Conservation (phyloP, 2,888 invertebrate genomes). For the Drosophila ustulata region DNA sequence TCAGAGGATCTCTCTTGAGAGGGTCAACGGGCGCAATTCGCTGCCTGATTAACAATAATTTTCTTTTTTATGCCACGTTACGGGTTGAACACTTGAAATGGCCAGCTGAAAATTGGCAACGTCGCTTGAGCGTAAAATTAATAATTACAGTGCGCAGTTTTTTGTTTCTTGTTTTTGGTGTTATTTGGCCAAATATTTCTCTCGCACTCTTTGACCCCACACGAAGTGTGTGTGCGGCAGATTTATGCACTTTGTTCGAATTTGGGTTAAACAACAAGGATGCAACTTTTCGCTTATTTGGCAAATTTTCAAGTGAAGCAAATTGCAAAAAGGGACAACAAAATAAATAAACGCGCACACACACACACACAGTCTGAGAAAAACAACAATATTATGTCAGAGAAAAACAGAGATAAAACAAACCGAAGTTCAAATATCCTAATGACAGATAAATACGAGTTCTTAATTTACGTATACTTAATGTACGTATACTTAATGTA, state of each 20-base stretch:
- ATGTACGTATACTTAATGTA: background rate
- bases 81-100: background rate
- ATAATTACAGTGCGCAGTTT: conserved; percentile 21
- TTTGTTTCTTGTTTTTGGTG: background rate
- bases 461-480: no score
- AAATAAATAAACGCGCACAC: conserved; percentile 65
- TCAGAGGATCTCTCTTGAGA: background rate
- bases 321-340: conserved; percentile 60
- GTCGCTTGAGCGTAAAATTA: conserved; percentile 24
- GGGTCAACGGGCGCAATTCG: conserved; percentile 10
- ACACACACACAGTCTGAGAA: conserved; percentile 19
- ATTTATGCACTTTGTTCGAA: conserved; percentile 70
- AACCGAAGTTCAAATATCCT: conserved; percentile 22
- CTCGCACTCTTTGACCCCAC: conserved; percentile 2
- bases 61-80: background rate
- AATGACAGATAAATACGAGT: background rate
- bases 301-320: conserved; percentile 74
- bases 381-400: background rate
- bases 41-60: background rate
- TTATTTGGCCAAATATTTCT: conserved; percentile 21
- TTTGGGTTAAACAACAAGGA: conserved; percentile 66
- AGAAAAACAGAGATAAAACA: background rate
- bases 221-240: conserved; percentile 31
- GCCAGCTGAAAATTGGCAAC: conserved; percentile 40
- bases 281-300: conserved; percentile 76